Base-by-base conservation (phyloP, 2,797 vertebrate species). In the Alosa sapidissima region DNA sequence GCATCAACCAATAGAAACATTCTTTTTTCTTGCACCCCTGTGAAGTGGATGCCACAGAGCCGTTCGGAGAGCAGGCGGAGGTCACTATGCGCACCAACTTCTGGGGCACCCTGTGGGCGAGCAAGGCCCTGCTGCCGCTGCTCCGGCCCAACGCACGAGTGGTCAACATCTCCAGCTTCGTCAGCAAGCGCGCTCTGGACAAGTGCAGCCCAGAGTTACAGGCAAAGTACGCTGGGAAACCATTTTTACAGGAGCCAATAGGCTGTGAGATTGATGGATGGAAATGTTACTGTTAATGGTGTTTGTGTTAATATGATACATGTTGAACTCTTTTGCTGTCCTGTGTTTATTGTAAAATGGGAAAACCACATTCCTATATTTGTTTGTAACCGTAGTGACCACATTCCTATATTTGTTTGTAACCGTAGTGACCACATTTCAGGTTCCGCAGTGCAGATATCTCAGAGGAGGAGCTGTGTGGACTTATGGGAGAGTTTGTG, bases 1-100 rank as follows among this genome's bases (percentile, higher is more conserved):
- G 41, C 0, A 41, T 41, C 41, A 41, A 41, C 41, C 41, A 41
- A 41, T 41, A 41, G 41, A 41, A 41, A 41, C 41, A 41, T 41
- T 4, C 41, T 41, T 41, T 4, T 41, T 2, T 41, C 2, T 41
- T 41, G 41, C 41, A 41, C 16, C 9, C n/a, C 14, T 78, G 68
- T 75, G 48, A 45, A 91, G 90, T 72, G 1, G 45, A 84, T 28
- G 92, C 90, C 24, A 88, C 86, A 0, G 91, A 91, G 81, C 88
- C 92, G 0, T 93, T 93, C 75, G 88, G 89, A n/a, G 89, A 91
- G 52, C 91, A 93, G 87, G 92, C 91, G 72, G 92, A 92, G 83
- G 91, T 93, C 83, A 91, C 91, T 48, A 91, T 93, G 90, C 89
- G 84, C 58, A 93, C 92, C 41, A 92, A 93, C 85, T 93, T 91